Conservation (phyloP, 2,888 invertebrate genomes). For the Folsomia manolachei region DNA sequence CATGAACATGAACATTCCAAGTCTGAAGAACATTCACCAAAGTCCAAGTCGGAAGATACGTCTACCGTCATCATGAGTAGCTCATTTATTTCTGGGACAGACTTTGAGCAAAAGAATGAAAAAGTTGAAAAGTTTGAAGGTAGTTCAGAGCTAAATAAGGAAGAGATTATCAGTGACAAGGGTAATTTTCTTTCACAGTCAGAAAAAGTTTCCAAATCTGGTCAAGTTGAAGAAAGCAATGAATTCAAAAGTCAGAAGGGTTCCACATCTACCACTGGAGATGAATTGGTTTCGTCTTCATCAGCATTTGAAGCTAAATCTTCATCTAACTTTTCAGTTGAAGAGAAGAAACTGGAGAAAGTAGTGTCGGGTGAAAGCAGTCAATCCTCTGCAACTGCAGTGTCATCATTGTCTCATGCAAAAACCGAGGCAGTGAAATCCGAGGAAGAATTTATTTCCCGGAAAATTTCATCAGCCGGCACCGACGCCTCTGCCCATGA, state of each 20-base stretch:
- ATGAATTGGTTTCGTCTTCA: background rate
- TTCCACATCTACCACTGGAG: background rate
- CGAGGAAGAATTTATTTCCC: background rate
- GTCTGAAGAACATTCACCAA: constrained; percentile 1
- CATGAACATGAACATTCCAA: constrained; percentile 8
- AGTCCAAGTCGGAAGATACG: constrained; percentile 23
- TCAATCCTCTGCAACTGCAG: background rate
- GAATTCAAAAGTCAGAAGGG: background rate
- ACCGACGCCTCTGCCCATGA: background rate
- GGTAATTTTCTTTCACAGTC: background rate
- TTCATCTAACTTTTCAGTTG: background rate
- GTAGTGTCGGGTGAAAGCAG: background rate
- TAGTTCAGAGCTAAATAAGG: background rate
- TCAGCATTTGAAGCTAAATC: background rate
- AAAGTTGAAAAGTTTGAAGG: background rate
- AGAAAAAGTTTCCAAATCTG: background rate
- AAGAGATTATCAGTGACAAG: background rate
- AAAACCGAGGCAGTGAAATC: background rate
- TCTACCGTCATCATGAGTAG: constrained; percentile 18
- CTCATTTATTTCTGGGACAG: background rate
- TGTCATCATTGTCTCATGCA: no score
- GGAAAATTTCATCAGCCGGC: background rate
- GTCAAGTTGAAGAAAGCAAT: background rate
- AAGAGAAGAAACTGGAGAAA: background rate
- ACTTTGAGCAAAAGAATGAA: background rate